Evolutionary conservation across 2,797 vertebrate genomes (phyloP).

Genomic region (Pseudotriccus pelzelni): DNA sequence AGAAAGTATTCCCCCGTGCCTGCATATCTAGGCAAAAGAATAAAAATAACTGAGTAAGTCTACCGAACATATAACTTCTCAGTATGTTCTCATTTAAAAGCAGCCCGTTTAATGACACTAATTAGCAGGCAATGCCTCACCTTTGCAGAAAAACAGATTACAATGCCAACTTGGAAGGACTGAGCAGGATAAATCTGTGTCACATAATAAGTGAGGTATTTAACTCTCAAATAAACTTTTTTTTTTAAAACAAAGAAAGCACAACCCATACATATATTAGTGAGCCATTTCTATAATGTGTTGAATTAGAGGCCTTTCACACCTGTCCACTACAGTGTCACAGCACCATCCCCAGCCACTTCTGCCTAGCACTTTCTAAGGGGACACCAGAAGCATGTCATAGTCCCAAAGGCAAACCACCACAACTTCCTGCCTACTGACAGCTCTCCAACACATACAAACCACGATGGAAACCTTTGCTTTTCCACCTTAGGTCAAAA

Average conservation of each 20-base stretch:
- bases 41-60: slow-evolving; percentile 6
- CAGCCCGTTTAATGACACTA: slow-evolving; percentile 24
- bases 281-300: not conserved
- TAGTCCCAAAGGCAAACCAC: not conserved
- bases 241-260: not conserved
- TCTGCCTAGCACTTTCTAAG: not conserved
- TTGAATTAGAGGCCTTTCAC: not conserved
- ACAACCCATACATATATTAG: not conserved
- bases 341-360: not conserved
- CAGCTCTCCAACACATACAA: not conserved
- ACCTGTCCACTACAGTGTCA: not conserved
- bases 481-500: not conserved
- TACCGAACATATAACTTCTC: not conserved
- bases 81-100: slow-evolving; percentile 19
- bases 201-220: not conserved
- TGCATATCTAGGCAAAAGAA: not conserved
- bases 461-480: not conserved
- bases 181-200: not conserved
- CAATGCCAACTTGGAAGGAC: not conserved
- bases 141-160: slow-evolving; percentile 18
- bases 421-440: not conserved
- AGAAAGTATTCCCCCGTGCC: not conserved
- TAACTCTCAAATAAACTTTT: not conserved
- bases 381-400: not conserved
- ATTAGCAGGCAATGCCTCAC: slow-evolving; percentile 37